Percentiles rank a stretch among this genome's conserved stretches.
phyloP scores from a whole-genome alignment of 2,888 invertebrate genomes.

The Lissocephala sabroskyi region DNA sequence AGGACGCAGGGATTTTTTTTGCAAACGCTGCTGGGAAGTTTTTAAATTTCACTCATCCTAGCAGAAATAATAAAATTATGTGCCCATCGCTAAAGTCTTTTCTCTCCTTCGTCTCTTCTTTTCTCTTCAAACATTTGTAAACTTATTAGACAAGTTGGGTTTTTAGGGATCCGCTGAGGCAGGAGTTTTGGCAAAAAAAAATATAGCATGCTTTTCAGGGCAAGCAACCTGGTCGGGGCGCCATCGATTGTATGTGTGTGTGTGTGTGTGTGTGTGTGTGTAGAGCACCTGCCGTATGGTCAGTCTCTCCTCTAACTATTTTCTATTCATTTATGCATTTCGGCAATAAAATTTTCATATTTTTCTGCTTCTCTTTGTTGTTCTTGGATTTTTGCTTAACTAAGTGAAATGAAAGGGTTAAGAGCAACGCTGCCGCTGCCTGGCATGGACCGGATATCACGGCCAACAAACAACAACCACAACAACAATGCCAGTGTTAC shows the following conservation, averaged over 20 bases:
- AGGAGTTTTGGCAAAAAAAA: too few relatives aligned
- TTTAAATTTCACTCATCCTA: not conserved
- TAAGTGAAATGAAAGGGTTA: conserved; percentile 64
- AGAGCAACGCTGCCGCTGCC: conserved; percentile 29
- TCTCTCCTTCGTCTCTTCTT: too few relatives aligned
- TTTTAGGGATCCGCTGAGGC: too few relatives aligned
- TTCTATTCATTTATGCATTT: conserved; percentile 65
- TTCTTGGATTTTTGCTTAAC: conserved; percentile 62
- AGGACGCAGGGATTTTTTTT: too few relatives aligned
- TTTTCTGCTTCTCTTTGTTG: too few relatives aligned
- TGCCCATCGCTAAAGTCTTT: not conserved
- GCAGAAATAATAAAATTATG: conserved; percentile 4
- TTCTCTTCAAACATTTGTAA: conserved; percentile 2
- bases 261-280: too few relatives aligned
- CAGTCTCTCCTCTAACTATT: conserved; percentile 45
- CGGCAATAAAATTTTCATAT: conserved; percentile 60
- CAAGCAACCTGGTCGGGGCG: too few relatives aligned
- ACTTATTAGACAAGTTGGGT: conserved; percentile 1
- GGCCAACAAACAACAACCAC: not conserved
- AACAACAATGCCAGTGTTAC: too few relatives aligned
- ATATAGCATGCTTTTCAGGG: too few relatives aligned
- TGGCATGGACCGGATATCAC: conserved; percentile 27
- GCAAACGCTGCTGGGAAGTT: too few relatives aligned
- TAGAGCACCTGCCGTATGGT: conserved; percentile 2
- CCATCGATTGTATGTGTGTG: conserved; percentile 23